phyloP scores from a whole-genome alignment of 2,888 invertebrate genomes.

The Zygaena filipendulae region DNA sequence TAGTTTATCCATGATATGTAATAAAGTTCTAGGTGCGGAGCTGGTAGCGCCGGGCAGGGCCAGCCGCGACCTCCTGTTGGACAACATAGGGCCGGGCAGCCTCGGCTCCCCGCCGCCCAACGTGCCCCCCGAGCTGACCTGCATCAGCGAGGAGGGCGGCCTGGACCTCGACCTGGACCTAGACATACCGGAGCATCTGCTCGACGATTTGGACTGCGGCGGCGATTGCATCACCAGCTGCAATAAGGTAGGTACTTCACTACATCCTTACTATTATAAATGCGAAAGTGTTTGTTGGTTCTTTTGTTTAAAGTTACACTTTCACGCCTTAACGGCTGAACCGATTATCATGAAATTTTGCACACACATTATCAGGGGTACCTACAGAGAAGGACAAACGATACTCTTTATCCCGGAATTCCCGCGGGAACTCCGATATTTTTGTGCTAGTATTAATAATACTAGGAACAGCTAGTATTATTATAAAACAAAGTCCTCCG shows the following conservation, averaged over 20 bases:
- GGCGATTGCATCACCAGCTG: conserved; percentile 87
- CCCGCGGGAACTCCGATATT: too few species aligned
- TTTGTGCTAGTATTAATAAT: too few species aligned
- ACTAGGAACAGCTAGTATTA: too few species aligned
- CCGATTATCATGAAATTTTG: too few species aligned
- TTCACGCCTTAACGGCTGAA: too few species aligned
- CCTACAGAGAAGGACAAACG: too few species aligned
- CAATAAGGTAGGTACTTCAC: conserved; percentile 83
- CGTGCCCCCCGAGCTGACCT: conserved; percentile 79
- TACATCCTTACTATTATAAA: too few species aligned
- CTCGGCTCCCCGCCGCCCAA: conserved; percentile 57
- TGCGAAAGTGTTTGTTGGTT: too few species aligned
- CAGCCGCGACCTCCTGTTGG: conserved; percentile 47
- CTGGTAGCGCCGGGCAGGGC: conserved; percentile 50
- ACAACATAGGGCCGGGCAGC: conserved; percentile 52
- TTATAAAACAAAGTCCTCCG: too few species aligned
- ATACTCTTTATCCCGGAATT: too few species aligned
- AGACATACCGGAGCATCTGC: conserved; percentile 73
- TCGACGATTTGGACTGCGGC: conserved; percentile 82
- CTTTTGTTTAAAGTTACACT: background rate
- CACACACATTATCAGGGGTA: too few species aligned
- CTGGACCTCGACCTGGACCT: conserved; percentile 82
- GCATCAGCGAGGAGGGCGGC: conserved; percentile 87
- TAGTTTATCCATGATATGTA: too few species aligned
- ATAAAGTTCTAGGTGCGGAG: conserved; percentile 63